Percentiles rank a stretch among this genome's conserved stretches.
Evolutionary conservation across 2,113 vertebrate species (phyloP).

Genomic region (Amia ocellicauda): DNA sequence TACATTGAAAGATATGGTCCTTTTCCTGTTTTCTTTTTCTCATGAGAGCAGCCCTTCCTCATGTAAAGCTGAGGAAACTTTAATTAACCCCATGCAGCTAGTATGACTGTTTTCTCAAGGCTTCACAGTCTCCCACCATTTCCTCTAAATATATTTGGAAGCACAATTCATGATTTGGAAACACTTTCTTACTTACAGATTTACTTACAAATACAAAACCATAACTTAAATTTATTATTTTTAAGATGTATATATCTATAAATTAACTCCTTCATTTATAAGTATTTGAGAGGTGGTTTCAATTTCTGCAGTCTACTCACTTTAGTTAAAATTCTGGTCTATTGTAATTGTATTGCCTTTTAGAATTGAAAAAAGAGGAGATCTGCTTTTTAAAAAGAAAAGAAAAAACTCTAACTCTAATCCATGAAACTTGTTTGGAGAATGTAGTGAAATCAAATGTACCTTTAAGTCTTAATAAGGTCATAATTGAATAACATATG

Average conservation of each 20-base stretch:
- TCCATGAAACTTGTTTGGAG: too few species aligned
- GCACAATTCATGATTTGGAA: neutral
- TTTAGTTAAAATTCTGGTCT: too few species aligned
- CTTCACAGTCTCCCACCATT: neutral
- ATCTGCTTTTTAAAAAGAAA: neutral
- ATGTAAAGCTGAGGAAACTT: neutral
- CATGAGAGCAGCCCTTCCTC: slow-evolving; percentile 52
- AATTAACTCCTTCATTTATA: too few species aligned
- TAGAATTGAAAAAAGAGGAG: neutral
- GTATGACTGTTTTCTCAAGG: neutral
- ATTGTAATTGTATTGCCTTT: neutral
- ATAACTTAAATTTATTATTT: neutral
- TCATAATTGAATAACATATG: too few species aligned
- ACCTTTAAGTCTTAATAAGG: too few species aligned
- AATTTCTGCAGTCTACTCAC: too few species aligned
- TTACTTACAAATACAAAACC: neutral
- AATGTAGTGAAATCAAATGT: too few species aligned
- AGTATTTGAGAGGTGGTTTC: too few species aligned
- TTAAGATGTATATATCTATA: too few species aligned
- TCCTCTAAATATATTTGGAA: neutral
- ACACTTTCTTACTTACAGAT: neutral
- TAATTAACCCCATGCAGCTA: neutral
- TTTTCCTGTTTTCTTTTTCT: slow-evolving; percentile 68
- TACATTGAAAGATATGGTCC: too few species aligned
- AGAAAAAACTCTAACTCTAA: too few species aligned